Percentiles rank a stretch among this genome's conserved stretches.
These are phyloP conservation scores for Callionymus lyra DNA, from an alignment of 2,113 vertebrate species.

Conservation along the genomic window DNA sequence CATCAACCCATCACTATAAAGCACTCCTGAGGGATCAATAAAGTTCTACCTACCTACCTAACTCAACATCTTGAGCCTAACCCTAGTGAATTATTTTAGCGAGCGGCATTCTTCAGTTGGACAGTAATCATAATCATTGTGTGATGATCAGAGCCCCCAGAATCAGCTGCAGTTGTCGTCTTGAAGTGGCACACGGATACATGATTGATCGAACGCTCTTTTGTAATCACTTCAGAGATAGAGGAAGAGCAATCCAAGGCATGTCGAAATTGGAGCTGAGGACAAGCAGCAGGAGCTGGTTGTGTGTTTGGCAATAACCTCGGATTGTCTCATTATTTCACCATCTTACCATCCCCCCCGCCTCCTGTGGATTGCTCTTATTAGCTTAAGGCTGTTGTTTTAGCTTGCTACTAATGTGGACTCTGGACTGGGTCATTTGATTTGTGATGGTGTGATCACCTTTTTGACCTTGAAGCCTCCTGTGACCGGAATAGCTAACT, in stretches of 20 bases:
- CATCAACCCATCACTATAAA: too few species aligned
- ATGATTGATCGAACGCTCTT: constrained; percentile 35
- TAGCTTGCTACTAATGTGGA: constrained; percentile 5
- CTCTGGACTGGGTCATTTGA: constrained; percentile 9
- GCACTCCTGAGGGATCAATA: too few species aligned
- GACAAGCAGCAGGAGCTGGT: constrained; percentile 20
- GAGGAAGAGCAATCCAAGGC: constrained; percentile 16
- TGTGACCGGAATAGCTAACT: too few species aligned
- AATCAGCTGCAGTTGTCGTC: constrained; percentile 29
- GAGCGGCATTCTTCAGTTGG: too few species aligned
- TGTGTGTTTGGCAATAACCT: constrained; percentile 14
- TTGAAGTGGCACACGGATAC: constrained; percentile 26
- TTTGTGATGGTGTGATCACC: too few species aligned
- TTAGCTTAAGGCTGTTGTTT: constrained; percentile 6
- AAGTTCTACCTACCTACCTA: too few species aligned
- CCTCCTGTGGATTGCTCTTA: constrained; percentile 9
- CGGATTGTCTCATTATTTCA: constrained; percentile 15
- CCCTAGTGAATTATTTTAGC: too few species aligned
- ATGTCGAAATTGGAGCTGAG: constrained; percentile 16
- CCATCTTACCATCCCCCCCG: background rate
- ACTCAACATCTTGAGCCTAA: too few species aligned
- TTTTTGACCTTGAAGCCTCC: too few species aligned
- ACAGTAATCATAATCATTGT: too few species aligned
- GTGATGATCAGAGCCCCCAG: background rate
- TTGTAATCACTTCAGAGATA: constrained; percentile 36